A percentile compares a stretch with the other conserved stretches of the same genome.
Evolutionary conservation across 2,888 invertebrate species (phyloP).

Genomic region (Drosophila formosana): DNA sequence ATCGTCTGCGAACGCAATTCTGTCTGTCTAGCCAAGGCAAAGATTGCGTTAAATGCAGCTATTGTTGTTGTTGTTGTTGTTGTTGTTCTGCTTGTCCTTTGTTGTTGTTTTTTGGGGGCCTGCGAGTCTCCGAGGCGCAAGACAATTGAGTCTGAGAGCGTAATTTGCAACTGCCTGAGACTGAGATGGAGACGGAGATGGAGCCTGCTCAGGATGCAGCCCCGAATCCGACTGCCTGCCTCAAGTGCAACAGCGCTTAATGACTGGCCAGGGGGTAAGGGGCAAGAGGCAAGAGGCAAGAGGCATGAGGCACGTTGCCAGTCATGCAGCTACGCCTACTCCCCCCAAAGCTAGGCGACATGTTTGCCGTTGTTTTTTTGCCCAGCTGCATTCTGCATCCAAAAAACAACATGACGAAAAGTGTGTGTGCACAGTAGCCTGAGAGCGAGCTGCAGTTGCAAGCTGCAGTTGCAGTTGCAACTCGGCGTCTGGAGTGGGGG

Average conservation of each 20-base stretch:
- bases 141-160: slow-evolving; percentile 83
- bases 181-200: slow-evolving; percentile 38
- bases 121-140: slow-evolving; percentile 75
- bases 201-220: slow-evolving; percentile 71
- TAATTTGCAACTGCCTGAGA: slow-evolving; percentile 83
- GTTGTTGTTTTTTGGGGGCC: slow-evolving; percentile 44
- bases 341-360: slow-evolving; percentile 62
- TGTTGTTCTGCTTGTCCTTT: slow-evolving; percentile 16
- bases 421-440: slow-evolving; percentile 62
- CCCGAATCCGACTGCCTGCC: slow-evolving; percentile 47
- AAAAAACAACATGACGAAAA: slow-evolving; percentile 64
- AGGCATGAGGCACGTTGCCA: slow-evolving; percentile 37
- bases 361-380: slow-evolving; percentile 62
- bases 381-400: slow-evolving; percentile 69
- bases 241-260: slow-evolving; percentile 68
- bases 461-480: slow-evolving; percentile 20
- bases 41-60: slow-evolving; percentile 78
- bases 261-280: slow-evolving; percentile 44
- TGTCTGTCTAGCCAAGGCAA: slow-evolving; percentile 74
- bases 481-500: slow-evolving; percentile 15
- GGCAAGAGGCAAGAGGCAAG: neutral
- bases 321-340: slow-evolving; percentile 57
- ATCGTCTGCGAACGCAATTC: slow-evolving; percentile 49
- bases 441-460: neutral
- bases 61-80: slow-evolving; percentile 54